Conservation (phyloP, 2,888 invertebrate species). For the Melieria omissa region DNA sequence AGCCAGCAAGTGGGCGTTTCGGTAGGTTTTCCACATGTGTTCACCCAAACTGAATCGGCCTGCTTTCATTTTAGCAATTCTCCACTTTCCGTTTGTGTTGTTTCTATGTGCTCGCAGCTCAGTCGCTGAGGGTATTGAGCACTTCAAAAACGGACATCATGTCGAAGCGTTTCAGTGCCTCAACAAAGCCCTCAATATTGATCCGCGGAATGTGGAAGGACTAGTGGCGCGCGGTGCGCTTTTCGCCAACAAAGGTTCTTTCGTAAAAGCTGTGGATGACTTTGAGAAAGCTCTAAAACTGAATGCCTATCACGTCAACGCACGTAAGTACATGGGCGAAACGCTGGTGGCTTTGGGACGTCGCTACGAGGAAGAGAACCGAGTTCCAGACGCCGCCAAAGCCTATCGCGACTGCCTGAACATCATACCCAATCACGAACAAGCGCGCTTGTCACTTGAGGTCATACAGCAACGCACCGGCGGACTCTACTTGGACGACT, state of each 20-base stretch:
- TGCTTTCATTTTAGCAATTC: conserved; percentile 12
- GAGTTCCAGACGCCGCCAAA: conserved; percentile 84
- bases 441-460: conserved; percentile 85
- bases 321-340: conserved; percentile 93
- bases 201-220: conserved; percentile 91
- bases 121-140: conserved; percentile 95
- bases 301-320: conserved; percentile 91
- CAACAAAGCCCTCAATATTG: conserved; percentile 92
- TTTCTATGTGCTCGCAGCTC: conserved; percentile 64
- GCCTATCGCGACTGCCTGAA: conserved; percentile 86
- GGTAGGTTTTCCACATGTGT: conserved; percentile 60
- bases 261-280: conserved; percentile 93
- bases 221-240: conserved; percentile 91
- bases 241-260: conserved; percentile 93
- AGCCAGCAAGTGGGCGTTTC: conserved; percentile 93
- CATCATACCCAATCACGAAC: conserved; percentile 87
- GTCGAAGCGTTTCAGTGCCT: conserved; percentile 95
- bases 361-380: conserved; percentile 88
- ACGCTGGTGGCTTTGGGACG: conserved; percentile 89
- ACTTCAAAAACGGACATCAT: conserved; percentile 92
- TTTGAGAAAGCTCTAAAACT: conserved; percentile 91
- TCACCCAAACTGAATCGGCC: conserved; percentile 12
- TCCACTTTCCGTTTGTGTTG: conserved; percentile 14
- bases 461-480: conserved; percentile 77
- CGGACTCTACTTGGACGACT: conserved; percentile 36